These are phyloP conservation scores for Mustela nigripes DNA, from an alignment of 2,113 vertebrate species.

Conservation along the genomic window DNA sequence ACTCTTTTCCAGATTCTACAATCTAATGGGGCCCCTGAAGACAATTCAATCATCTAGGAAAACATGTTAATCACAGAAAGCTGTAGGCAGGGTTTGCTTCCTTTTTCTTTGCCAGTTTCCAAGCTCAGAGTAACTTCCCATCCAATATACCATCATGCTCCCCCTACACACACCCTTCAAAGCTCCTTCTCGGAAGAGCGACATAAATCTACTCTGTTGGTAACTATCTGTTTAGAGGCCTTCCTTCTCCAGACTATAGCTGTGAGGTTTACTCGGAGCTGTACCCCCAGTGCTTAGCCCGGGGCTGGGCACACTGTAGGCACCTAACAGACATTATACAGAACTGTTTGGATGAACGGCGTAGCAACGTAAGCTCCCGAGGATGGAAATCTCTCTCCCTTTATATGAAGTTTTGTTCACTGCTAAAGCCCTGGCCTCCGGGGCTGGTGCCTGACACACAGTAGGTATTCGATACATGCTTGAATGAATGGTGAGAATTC, in stretches of 20 bases:
- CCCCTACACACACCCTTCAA: not conserved
- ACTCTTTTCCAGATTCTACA: not conserved
- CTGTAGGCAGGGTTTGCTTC: not conserved
- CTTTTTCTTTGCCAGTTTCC: constrained; percentile 22
- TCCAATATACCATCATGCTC: not conserved
- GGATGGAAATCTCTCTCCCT: not conserved
- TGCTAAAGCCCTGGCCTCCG: not conserved
- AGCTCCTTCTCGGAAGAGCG: not conserved
- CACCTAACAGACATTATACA: not conserved
- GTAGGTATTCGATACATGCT: not conserved
- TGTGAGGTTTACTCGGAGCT: not conserved
- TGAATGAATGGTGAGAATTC: not conserved
- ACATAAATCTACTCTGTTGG: not conserved
- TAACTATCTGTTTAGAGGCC: not conserved
- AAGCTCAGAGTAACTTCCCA: constrained; percentile 32
- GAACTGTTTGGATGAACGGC: not conserved
- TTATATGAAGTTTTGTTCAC: not conserved
- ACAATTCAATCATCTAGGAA: constrained; percentile 6
- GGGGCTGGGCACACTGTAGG: not conserved
- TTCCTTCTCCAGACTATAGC: not conserved
- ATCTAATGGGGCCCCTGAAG: not conserved
- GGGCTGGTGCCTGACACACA: not conserved
- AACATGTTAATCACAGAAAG: constrained; percentile 32
- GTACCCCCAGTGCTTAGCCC: not conserved
- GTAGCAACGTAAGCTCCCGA: not conserved